Percentiles rank a stretch among this genome's conserved stretches.
These are phyloP conservation scores for Schizothorax lantsangensis DNA, from an alignment of 2,797 vertebrate genomes.

Conservation along the genomic window DNA sequence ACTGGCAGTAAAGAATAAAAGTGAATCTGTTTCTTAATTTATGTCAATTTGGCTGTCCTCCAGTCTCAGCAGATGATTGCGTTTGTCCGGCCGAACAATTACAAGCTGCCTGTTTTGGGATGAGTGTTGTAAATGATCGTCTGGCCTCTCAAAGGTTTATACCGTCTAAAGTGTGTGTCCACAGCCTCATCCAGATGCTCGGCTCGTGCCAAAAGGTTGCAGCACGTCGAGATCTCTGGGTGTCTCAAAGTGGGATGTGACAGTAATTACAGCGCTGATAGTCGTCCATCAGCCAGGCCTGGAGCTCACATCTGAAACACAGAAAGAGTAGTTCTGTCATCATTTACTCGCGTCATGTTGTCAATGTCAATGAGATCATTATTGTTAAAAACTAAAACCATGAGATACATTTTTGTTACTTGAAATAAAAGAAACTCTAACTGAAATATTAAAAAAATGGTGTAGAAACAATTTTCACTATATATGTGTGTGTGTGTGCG, in stretches of 20 bases:
- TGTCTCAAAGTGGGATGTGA: not conserved
- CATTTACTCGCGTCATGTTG: not conserved
- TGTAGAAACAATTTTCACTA: too few relatives aligned
- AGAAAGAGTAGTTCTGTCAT: not conserved
- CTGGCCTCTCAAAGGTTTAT: conserved; percentile 62
- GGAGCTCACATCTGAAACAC: conserved; percentile 2
- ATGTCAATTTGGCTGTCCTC: conserved; percentile 76
- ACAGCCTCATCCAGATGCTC: not conserved
- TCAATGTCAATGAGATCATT: not conserved
- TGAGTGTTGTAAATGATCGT: conserved; percentile 66
- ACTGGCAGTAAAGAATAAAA: conserved; percentile 73
- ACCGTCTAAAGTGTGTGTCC: conserved; percentile 17
- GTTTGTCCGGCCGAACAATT: conserved; percentile 77
- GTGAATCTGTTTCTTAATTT: conserved; percentile 77
- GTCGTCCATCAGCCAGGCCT: conserved; percentile 5
- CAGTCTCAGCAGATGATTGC: conserved; percentile 76
- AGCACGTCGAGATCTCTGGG: not conserved
- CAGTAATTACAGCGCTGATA: conserved; percentile 8
- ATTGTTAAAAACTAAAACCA: not conserved
- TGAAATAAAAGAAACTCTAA: not conserved
- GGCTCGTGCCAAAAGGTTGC: not conserved
- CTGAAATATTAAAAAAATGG: too few relatives aligned
- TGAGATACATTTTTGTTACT: not conserved
- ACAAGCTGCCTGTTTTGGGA: conserved; percentile 73
- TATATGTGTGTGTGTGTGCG: too few relatives aligned